Evolutionary conservation across 2,888 invertebrate genomes (phyloP).

Genomic region (Drosophila nr. fundita): DNA sequence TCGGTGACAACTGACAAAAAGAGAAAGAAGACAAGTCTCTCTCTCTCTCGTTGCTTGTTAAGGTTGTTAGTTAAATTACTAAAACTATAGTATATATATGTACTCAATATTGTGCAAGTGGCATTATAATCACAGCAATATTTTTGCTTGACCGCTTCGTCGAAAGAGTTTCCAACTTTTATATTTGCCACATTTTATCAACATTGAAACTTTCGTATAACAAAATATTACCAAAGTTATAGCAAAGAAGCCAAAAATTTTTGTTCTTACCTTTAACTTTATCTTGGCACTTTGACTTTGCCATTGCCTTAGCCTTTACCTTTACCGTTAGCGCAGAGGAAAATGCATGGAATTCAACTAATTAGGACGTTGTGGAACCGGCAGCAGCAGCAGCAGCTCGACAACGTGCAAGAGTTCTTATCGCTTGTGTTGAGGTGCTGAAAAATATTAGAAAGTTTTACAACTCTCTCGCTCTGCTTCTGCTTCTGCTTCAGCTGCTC

Average conservation of each 20-base stretch:
- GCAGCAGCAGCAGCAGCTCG: conserved; percentile 9
- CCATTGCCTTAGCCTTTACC: conserved; percentile 6
- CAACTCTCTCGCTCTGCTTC: conserved; percentile 18
- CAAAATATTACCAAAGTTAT: conserved; percentile 79
- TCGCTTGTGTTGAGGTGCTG: conserved; percentile 75
- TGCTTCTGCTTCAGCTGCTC: conserved; percentile 1
- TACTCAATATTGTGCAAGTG: conserved; percentile 25
- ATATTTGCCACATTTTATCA: conserved; percentile 78
- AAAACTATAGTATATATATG: conserved; percentile 7
- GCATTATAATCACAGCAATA: conserved; percentile 46
- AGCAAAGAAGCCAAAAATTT: conserved; percentile 64
- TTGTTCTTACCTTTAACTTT: conserved; percentile 32
- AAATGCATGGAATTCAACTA: conserved; percentile 79
- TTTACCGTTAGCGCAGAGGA: conserved; percentile 15
- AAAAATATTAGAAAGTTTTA: conserved; percentile 78
- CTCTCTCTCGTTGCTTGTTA: neutral
- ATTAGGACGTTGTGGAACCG: conserved; percentile 63
- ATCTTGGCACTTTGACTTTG: conserved; percentile 11
- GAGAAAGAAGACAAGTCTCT: neutral
- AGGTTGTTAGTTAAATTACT: conserved; percentile 8
- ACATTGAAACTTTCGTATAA: conserved; percentile 74
- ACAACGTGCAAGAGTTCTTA: conserved; percentile 69
- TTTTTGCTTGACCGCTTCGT: conserved; percentile 32
- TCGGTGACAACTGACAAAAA: neutral
- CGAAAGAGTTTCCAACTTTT: conserved; percentile 56